Conservation (phyloP, 2,888 invertebrate species). For the Aphidius colemani region DNA sequence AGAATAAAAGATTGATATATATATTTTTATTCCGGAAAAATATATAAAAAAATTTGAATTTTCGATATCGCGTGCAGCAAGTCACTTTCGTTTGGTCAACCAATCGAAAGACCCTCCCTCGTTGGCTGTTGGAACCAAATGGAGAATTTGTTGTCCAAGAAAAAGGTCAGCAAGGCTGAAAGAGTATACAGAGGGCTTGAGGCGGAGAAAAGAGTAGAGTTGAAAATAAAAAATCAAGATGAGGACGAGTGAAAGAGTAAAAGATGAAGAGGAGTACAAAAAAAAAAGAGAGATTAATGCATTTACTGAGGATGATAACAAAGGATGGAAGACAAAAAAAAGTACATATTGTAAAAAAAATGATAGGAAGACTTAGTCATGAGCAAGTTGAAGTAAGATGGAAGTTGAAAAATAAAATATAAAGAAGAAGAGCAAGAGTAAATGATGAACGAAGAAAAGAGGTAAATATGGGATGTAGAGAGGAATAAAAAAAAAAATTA, state of each 20-base stretch:
- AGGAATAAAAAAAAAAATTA: constrained; percentile 18
- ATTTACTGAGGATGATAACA: constrained; percentile 9
- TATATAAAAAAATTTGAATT: background rate
- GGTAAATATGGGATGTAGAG: constrained; percentile 14
- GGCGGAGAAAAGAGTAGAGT: background rate
- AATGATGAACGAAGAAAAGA: constrained; percentile 6
- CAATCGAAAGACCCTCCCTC: background rate
- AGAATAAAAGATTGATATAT: too few relatives aligned
- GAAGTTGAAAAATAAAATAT: constrained; percentile 44
- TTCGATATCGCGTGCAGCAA: background rate
- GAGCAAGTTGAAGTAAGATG: constrained; percentile 44
- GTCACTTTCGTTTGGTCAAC: background rate
- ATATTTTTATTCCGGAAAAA: too few relatives aligned
- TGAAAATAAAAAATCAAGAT: constrained; percentile 1
- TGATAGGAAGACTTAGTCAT: constrained; percentile 41
- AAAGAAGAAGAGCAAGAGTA: constrained; percentile 11
- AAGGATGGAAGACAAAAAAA: background rate
- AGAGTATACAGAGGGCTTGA: background rate
- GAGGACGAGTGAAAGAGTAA: constrained; percentile 3
- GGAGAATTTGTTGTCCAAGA: background rate
- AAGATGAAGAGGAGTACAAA: constrained; percentile 19
- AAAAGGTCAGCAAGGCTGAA: background rate
- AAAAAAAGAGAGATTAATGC: constrained; percentile 16
- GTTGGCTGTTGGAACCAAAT: background rate
- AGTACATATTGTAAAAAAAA: constrained; percentile 34